Conservation (phyloP, 2,113 vertebrate genomes). For the Peromyscus leucopus region DNA sequence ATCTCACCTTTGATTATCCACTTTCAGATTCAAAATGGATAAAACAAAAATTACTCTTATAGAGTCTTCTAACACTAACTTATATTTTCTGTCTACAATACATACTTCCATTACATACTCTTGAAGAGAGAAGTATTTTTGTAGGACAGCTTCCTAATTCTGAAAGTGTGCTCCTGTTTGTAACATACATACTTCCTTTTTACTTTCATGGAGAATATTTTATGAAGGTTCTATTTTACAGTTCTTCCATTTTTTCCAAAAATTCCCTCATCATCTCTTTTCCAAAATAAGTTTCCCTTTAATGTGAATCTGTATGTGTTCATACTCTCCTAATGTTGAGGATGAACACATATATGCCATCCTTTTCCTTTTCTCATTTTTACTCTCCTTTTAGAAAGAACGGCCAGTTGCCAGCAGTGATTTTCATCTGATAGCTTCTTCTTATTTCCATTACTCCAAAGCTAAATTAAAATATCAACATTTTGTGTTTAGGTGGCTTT, state of each 20-base stretch:
- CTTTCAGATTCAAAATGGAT: neutral
- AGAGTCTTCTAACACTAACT: neutral
- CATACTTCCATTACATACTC: neutral
- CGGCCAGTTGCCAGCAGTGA: neutral
- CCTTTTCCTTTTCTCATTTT: neutral
- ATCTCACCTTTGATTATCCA: neutral
- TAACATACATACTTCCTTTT: neutral
- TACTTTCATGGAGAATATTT: conserved; percentile 35
- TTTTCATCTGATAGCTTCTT: neutral
- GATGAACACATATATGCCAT: neutral
- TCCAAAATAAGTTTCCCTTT: neutral
- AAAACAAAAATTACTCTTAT: conserved; percentile 7
- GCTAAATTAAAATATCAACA: neutral
- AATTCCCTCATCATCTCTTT: neutral
- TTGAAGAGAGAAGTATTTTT: conserved; percentile 49
- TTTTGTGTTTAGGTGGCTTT: neutral
- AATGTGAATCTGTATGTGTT: neutral
- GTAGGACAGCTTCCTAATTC: conserved; percentile 55
- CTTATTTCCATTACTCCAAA: neutral
- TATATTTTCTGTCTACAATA: neutral
- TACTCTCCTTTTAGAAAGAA: neutral
- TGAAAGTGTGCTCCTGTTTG: conserved; percentile 39
- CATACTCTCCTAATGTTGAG: neutral
- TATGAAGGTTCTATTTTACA: conserved; percentile 37
- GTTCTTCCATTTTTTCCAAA: neutral